Conservation (phyloP, 2,113 vertebrate species). For the Carassius auratus region DNA sequence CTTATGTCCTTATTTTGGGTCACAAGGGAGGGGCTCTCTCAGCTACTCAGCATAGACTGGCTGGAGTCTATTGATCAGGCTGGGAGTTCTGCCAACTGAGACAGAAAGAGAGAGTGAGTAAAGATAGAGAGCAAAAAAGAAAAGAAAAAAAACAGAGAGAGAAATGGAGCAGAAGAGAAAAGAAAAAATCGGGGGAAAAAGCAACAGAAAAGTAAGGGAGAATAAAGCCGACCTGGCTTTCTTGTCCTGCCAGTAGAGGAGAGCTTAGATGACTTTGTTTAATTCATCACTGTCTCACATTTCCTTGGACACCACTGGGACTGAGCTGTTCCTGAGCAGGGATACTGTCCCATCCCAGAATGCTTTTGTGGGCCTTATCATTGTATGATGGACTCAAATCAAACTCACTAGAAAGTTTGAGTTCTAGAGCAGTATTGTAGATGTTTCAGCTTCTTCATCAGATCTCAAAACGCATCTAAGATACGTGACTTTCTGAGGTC, state of each 20-base stretch:
- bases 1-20: slow-evolving; percentile 71
- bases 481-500: background rate
- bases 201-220: slow-evolving; percentile 10
- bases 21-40: slow-evolving; percentile 58
- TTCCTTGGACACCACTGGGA: slow-evolving; percentile 15
- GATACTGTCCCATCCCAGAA: slow-evolving; percentile 21
- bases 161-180: slow-evolving; percentile 31
- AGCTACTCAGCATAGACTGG: slow-evolving; percentile 66
- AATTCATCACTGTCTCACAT: slow-evolving; percentile 53
- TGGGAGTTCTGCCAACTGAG: slow-evolving; percentile 69
- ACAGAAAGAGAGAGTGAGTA: slow-evolving; percentile 53
- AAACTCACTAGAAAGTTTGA: slow-evolving; percentile 16
- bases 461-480: background rate
- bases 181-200: background rate
- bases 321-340: slow-evolving; percentile 34
- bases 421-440: slow-evolving; percentile 34
- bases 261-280: slow-evolving; percentile 59
- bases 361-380: slow-evolving; percentile 17
- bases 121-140: slow-evolving; percentile 26
- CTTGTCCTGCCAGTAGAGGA: slow-evolving; percentile 44
- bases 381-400: slow-evolving; percentile 3
- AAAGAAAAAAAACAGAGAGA: slow-evolving; percentile 27
- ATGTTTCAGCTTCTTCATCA: background rate
- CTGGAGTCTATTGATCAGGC: slow-evolving; percentile 73
- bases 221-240: slow-evolving; percentile 49